Percentiles rank a stretch among this genome's conserved stretches.
Conservation (phyloP, 2,113 vertebrate genomes). For the Labeo catla region DNA sequence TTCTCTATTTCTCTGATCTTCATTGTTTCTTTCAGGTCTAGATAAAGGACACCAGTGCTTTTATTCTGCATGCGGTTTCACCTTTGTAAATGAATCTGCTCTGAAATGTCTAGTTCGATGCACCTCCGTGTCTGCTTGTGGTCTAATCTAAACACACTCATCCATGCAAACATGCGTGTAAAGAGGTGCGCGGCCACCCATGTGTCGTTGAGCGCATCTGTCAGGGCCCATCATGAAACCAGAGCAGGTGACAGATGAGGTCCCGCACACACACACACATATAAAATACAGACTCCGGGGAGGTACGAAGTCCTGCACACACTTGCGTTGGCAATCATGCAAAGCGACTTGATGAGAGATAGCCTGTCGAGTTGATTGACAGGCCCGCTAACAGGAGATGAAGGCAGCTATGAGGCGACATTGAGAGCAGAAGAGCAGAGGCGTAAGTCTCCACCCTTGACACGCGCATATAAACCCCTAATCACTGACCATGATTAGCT, state of each 20-base stretch:
- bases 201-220: constrained; percentile 62
- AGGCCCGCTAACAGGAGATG: constrained; percentile 68
- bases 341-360: constrained; percentile 73
- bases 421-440: constrained; percentile 39
- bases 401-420: constrained; percentile 56
- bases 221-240: constrained; percentile 65
- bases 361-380: constrained; percentile 74
- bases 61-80: constrained; percentile 15
- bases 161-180: not conserved
- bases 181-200: constrained; percentile 58
- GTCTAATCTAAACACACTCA: constrained; percentile 25
- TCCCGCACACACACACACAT: constrained; percentile 18
- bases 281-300: constrained; percentile 54
- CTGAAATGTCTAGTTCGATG: constrained; percentile 6
- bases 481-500: constrained; percentile 41
- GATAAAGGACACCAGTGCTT: not conserved
- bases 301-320: constrained; percentile 70
- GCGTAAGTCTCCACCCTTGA: constrained; percentile 53
- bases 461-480: constrained; percentile 30
- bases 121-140: not conserved
- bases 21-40: not conserved
- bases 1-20: not conserved
- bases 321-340: constrained; percentile 72
- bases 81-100: not conserved
- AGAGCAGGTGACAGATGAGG: constrained; percentile 73